Evolutionary conservation across 2,888 invertebrate species (phyloP), one percentile per base, ranked within the genome.

Genomic region (Notodonta dromedarius): DNA sequence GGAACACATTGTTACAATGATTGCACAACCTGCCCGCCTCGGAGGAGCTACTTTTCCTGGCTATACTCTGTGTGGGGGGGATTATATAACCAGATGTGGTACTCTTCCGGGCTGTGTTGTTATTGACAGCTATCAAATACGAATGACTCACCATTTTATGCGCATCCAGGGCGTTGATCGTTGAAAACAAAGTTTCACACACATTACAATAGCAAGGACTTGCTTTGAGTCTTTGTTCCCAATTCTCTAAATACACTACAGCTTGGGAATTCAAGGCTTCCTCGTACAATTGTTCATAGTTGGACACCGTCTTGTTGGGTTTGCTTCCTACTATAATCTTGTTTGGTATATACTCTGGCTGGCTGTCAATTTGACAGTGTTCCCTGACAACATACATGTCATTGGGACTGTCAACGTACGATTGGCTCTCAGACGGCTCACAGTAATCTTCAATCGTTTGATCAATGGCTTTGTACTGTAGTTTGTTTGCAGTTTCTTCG

Each of bases 91-190:
- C 11, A 16, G 32, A 40, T 0, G 56, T 63, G 0, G 74, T 74
- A 0, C 76, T 75, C 4, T 75, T 75, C 7, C 75, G 56, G 0
- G 76, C 75, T 0, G 76, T 75, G 0, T 75, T 75, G 0, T 48
- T 62, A 0, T 54, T 65, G 0, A 8, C 55, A 0, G 85, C 83
- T 0, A 87, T 71, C 9, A 88, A 39, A 13, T 82, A 83, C 0
- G 88, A 88, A 59, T 88, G 88, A 0, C 71, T 76, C 0, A 63
- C 48, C 83, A 84, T 87, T 7, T 85, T 87, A 42, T 88, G 88
- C 0, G 82, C 78, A 52, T 85, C 83, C 5, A 86, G 65, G 0
- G 80, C 80, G 14, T 87, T 88, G 0, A 75, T 73, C 0, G 88
- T 88, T 0, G 86, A 72, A 42, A 88, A 88, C 0, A 88, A 59